These are phyloP conservation scores for Psix sp. DNA, from an alignment of 1,140 invertebrate genomes.

Conservation along the genomic window DNA sequence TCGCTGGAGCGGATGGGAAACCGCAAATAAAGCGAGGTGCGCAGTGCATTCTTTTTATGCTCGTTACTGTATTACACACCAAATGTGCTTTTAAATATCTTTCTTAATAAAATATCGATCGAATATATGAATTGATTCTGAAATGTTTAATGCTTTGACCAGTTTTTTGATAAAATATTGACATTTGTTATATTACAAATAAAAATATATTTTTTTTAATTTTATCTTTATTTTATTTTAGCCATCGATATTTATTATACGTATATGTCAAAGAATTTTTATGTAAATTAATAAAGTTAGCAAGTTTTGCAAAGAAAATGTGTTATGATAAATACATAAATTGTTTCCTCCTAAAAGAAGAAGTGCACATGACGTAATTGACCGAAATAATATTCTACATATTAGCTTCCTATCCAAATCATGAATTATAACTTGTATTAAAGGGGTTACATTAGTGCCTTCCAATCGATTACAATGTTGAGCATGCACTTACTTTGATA, in stretches of 20 bases:
- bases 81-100: slow-evolving; percentile 19
- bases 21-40: slow-evolving; percentile 70
- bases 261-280: too few species aligned
- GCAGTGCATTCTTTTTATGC: slow-evolving; percentile 19
- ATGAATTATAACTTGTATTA: slow-evolving; percentile 1
- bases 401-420: not conserved
- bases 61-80: slow-evolving; percentile 49
- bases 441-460: not conserved
- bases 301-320: too few species aligned
- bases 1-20: slow-evolving; percentile 73
- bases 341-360: not conserved
- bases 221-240: too few species aligned
- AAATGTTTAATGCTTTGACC: too few species aligned
- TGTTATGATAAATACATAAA: too few species aligned
- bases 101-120: slow-evolving; percentile 11
- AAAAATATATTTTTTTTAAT: too few species aligned
- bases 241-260: too few species aligned
- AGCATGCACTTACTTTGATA: not conserved
- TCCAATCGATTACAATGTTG: slow-evolving; percentile 5
- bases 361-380: too few species aligned
- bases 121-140: not conserved
- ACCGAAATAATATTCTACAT: too few species aligned
- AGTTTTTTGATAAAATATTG: too few species aligned
- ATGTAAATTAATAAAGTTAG: too few species aligned
- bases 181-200: too few species aligned